phyloP scores from a whole-genome alignment of 1,140 invertebrate species.

The Bradynema listronoti region DNA sequence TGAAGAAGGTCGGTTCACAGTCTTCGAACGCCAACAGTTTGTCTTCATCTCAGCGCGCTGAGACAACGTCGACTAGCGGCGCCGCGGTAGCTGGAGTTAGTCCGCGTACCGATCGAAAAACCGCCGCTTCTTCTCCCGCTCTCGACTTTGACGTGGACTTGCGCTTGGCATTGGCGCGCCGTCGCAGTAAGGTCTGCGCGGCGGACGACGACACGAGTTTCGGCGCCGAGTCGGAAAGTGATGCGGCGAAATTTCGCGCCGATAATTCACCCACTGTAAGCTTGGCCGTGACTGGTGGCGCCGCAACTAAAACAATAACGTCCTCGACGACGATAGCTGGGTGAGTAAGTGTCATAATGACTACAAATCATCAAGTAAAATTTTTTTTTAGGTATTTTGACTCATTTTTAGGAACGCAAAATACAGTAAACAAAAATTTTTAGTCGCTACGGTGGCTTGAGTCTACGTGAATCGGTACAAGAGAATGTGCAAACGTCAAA shows the following conservation, averaged over 20 bases:
- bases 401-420: too few relatives aligned
- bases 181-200: conserved; percentile 46
- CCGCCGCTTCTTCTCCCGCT: neutral
- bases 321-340: too few relatives aligned
- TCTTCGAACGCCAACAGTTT: neutral
- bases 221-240: too few relatives aligned
- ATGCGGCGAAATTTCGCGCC: neutral
- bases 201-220: conserved; percentile 45
- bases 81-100: neutral
- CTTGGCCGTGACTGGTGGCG: too few relatives aligned
- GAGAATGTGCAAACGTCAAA: conserved; percentile 44
- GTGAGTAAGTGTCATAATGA: too few relatives aligned
- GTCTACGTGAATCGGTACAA: conserved; percentile 48
- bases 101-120: conserved; percentile 1
- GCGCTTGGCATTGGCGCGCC: conserved; percentile 52
- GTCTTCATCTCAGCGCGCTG: neutral
- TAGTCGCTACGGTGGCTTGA: conserved; percentile 43
- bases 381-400: too few relatives aligned
- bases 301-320: too few relatives aligned
- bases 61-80: conserved; percentile 9
- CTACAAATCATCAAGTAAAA: too few relatives aligned
- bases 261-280: conserved; percentile 1
- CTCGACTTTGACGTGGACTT: conserved; percentile 52
- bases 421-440: too few relatives aligned
- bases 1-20: conserved; percentile 37